Evolutionary conservation across 2,113 vertebrate species (phyloP).

Genomic region (Oryctolagus cuniculus): mOryCun1.1 NC_091439.1:86704501-86705000

Average conservation of each 20-base stretch:
- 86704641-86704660: not conserved
- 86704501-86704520: not conserved
- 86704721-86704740: conserved; percentile 14
- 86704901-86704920: too few relatives aligned
- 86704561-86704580: too few relatives aligned
- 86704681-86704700: conserved; percentile 7
- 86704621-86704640: not conserved
- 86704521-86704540: too few relatives aligned
- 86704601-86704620: not conserved
- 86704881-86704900: conserved; percentile 43
- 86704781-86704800: conserved; percentile 45
- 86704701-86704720: not conserved
- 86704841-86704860: conserved; percentile 67
- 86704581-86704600: not conserved
- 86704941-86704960: too few relatives aligned
- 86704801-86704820: not conserved
- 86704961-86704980: too few relatives aligned
- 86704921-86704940: too few relatives aligned
- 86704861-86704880: conserved; percentile 54
- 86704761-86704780: not conserved
- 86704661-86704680: not conserved
- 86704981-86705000: too few relatives aligned
- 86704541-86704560: too few relatives aligned
- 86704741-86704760: conserved; percentile 1
- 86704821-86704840: conserved; percentile 40